These are phyloP conservation scores for Ashinkailepas kermadecensis DNA, from an alignment of 2,888 invertebrate genomes.

Conservation along the genomic window DNA sequence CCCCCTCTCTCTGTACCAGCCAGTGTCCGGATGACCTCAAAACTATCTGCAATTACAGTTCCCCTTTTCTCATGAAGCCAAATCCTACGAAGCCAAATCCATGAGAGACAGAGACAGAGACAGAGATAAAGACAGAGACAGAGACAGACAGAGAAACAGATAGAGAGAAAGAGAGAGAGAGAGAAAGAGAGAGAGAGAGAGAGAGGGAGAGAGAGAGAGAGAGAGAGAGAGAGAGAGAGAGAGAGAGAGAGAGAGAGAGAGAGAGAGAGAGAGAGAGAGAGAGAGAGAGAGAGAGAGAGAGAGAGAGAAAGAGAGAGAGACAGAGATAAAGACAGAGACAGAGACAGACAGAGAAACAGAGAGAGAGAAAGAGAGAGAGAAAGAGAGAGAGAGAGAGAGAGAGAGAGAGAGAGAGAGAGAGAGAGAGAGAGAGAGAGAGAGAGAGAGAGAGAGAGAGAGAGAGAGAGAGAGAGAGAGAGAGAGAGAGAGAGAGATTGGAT, in stretches of 20 bases:
- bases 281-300: background rate
- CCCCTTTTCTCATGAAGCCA: too few relatives aligned
- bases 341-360: background rate
- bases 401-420: background rate
- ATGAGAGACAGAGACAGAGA: too few relatives aligned
- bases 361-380: background rate
- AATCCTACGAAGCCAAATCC: too few relatives aligned
- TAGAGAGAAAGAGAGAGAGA: background rate
- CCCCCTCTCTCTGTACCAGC: too few relatives aligned
- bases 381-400: background rate
- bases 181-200: background rate
- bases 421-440: background rate
- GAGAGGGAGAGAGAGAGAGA: background rate
- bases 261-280: background rate
- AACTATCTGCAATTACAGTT: too few relatives aligned
- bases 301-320: background rate
- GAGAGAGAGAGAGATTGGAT: background rate
- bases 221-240: background rate
- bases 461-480: background rate
- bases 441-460: background rate
- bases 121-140: background rate
- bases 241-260: too few relatives aligned
- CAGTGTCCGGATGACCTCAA: too few relatives aligned
- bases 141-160: background rate
- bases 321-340: background rate